Base-by-base conservation (phyloP, 2,888 invertebrate species). In the Odiellus spinosus region DNA sequence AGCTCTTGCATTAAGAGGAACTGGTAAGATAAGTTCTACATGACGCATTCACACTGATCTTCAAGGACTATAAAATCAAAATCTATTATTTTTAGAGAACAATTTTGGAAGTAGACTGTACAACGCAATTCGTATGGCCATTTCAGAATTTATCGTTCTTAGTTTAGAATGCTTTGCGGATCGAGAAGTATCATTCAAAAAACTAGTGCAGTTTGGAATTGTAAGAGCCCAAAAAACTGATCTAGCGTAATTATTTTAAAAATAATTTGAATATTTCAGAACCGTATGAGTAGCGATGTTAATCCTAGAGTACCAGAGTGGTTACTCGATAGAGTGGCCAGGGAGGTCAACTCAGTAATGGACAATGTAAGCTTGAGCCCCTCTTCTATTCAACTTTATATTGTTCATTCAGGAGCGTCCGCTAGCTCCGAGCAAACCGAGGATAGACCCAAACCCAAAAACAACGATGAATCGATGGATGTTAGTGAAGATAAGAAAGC, bases 271-370 rank as follows among this genome's bases (percentile, higher is more conserved):
- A 4, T 26, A 26, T 26, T 26, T 42, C 56, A 67, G 67, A 58
- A 59, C 14, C 57, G 56, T 45, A 53, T 66, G 49, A 61, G 64
- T 11, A 56, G 58, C 33, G 67, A 64, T 12, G 59, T 67, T 42
- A 65, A 64, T 49, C 65, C 66, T 3, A 51, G 59, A 21, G 60
- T 68, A 19, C 67, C 65, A 48, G 60, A 63, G 40, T 68, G 66
- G 66, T 65, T 67, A 59, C 54, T 58, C 3, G 56, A 10, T 42
- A 53, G 18, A 20, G 47, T 39, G 11, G 39, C 40, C 8, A 12
- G 39, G 15, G 43, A 43, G 15, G 15, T 43, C 26, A 26, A 26
- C 26, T 26, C 26, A 8, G 26, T 26, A 26, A 26, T 26, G 26
- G 26, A 26, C 26, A 26, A 26, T 26, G 26, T 26, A 26, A 26